Percentiles rank a stretch among this genome's conserved stretches.
Conservation (phyloP, 2,113 vertebrate genomes). For the Haemorhous mexicanus region DNA sequence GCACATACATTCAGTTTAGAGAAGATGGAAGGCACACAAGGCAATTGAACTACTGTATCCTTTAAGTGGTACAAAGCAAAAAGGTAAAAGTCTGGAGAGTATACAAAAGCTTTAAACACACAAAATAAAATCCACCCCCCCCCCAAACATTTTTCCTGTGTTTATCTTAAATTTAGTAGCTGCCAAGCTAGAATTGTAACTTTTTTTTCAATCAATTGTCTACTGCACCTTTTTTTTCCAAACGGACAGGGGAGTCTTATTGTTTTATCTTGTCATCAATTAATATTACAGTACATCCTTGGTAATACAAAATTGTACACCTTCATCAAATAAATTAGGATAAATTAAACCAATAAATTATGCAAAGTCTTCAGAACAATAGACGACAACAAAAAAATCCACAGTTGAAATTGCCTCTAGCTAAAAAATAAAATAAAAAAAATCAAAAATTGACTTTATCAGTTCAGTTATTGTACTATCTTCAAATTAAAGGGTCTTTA, state of each 20-base stretch:
- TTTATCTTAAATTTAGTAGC: slow-evolving; percentile 85
- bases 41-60: slow-evolving; percentile 92
- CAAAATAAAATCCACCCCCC: slow-evolving; percentile 80
- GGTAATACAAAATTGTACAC: slow-evolving; percentile 92
- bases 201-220: slow-evolving; percentile 83
- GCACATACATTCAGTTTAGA: slow-evolving; percentile 99
- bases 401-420: slow-evolving; percentile 87
- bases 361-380: slow-evolving; percentile 96
- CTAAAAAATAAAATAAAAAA: slow-evolving; percentile 82
- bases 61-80: slow-evolving; percentile 91
- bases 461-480: slow-evolving; percentile 84
- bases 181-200: slow-evolving; percentile 84
- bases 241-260: slow-evolving; percentile 80
- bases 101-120: slow-evolving; percentile 90
- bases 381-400: slow-evolving; percentile 88
- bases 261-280: slow-evolving; percentile 84
- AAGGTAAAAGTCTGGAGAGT: slow-evolving; percentile 87
- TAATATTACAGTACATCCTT: slow-evolving; percentile 96
- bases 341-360: slow-evolving; percentile 99
- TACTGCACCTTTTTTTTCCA: slow-evolving; percentile 85
- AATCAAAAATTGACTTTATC: slow-evolving; percentile 82
- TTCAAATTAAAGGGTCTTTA: slow-evolving; percentile 89
- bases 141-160: slow-evolving; percentile 65
- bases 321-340: slow-evolving; percentile 99
- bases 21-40: slow-evolving; percentile 97